Conservation (phyloP, 2,888 invertebrate species). For the Nemapogon koenigi region DNA sequence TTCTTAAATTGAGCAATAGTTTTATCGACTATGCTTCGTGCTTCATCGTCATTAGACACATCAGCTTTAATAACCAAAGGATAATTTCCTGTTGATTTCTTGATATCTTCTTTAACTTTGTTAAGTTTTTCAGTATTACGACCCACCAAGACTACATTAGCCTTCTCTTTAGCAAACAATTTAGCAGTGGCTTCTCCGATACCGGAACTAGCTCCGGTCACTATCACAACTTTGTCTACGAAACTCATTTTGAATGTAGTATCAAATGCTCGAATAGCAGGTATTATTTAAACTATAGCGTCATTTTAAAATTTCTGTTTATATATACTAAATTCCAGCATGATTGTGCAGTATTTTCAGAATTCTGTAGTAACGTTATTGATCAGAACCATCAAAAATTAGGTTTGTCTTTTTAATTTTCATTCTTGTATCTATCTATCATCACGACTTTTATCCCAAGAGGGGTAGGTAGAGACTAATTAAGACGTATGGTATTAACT, state of each 20-base stretch:
- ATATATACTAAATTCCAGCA: too few relatives aligned
- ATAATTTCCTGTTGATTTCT: slow-evolving; percentile 18
- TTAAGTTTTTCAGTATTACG: slow-evolving; percentile 18
- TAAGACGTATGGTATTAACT: too few relatives aligned
- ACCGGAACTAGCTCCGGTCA: slow-evolving; percentile 30
- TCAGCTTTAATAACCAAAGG: slow-evolving; percentile 24
- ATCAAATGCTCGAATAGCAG: too few relatives aligned
- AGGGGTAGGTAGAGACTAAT: too few relatives aligned
- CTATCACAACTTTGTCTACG: slow-evolving; percentile 23
- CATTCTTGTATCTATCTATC: too few relatives aligned
- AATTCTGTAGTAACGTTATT: too few relatives aligned
- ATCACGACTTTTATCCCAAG: too few relatives aligned
- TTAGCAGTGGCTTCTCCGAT: slow-evolving; percentile 29
- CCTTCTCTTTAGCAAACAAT: slow-evolving; percentile 27
- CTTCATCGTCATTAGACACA: slow-evolving; percentile 22
- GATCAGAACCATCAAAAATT: too few relatives aligned
- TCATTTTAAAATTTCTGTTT: too few relatives aligned
- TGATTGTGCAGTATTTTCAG: too few relatives aligned
- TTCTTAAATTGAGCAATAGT: slow-evolving; percentile 23
- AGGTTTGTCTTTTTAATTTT: too few relatives aligned
- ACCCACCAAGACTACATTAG: slow-evolving; percentile 27
- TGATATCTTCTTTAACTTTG: not conserved
- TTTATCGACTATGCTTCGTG: slow-evolving; percentile 21
- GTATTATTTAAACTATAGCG: too few relatives aligned
- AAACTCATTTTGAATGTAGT: slow-evolving; percentile 6